Evolutionary conservation across 2,888 invertebrate genomes (phyloP), one percentile per base, ranked within the genome.

Genomic region (Junonia oenone): DNA sequence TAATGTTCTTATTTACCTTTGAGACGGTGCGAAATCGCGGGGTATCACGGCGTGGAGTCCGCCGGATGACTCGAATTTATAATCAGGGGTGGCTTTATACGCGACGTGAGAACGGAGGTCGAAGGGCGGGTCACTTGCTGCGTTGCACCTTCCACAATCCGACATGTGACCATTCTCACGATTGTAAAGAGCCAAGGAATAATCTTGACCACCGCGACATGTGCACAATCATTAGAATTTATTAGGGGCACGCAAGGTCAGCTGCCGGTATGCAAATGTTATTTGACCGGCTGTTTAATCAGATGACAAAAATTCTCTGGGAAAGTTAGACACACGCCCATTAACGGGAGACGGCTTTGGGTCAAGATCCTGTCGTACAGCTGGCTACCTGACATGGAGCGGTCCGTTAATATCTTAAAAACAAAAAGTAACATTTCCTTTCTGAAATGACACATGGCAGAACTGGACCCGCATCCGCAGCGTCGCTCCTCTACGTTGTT

Each of bases 1-100:
- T 89, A 83, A 89, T 85, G 81, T 73, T 73, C 80, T 81, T 86
- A 83, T 87, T 85, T 85, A 82, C 82, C 79, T 85, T 87, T 87
- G 84, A 84, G 78, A 72, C 70, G 73, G 70, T 67, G 68, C 66
- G 65, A 56, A 66, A 68, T 68, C 67, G 71, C 70, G 80, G 71
- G 75, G 72, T 73, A 76, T 69, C 73, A 73, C 61, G 74, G 77
- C 74, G 69, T 72, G 70, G 72, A 70, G 69, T 69, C 76, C 78
- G 74, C 72, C 76, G 81, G 81, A 79, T 81, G 83, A 76, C 76
- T 77, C 72, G 83, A 80, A 86, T 84, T 83, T 76, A 82, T 83
- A 86, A 86, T 83, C 78, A 80, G 81, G 84, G 88, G 87, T 80
- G 78, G 75, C 66, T 81, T 81, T 79, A 72, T 72, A 66, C 62